Conservation (phyloP, 2,797 vertebrate genomes). For the Pseudomugil tenellus region DNA sequence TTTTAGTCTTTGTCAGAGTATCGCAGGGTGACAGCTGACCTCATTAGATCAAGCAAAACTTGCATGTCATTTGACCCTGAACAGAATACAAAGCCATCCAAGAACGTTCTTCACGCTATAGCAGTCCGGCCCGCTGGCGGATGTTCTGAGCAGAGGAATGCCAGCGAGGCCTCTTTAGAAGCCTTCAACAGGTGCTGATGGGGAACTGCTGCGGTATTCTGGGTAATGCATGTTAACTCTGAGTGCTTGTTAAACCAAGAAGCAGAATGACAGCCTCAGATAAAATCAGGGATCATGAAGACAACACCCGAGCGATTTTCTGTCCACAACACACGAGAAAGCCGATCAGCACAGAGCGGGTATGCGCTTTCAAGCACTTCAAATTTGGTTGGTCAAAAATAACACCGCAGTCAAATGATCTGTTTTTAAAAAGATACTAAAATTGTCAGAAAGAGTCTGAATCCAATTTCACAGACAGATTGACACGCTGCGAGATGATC, state of each 20-base stretch:
- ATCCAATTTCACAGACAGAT: background rate
- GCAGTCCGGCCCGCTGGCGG: constrained; percentile 35
- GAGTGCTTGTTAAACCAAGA: background rate
- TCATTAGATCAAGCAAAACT: constrained; percentile 8
- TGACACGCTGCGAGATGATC: background rate
- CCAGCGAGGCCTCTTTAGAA: constrained; percentile 42
- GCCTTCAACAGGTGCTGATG: constrained; percentile 65
- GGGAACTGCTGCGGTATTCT: constrained; percentile 42
- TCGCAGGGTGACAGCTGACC: background rate
- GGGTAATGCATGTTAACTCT: constrained; percentile 28
- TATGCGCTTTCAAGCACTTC: too few species aligned
- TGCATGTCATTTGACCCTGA: constrained; percentile 13
- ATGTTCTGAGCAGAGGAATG: constrained; percentile 41
- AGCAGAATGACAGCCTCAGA: background rate
- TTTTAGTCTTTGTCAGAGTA: background rate
- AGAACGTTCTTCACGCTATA: constrained; percentile 1
- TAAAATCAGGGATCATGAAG: constrained; percentile 7
- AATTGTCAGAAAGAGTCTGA: background rate
- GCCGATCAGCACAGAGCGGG: background rate
- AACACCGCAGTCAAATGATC: background rate
- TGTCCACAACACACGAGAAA: background rate
- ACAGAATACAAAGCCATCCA: constrained; percentile 40
- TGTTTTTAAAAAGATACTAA: background rate
- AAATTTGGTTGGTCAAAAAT: too few species aligned
- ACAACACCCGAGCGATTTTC: background rate